Evolutionary conservation across 23 tunicate species (phyloP).

Genomic region (Halocynthia aurantium): DNA sequence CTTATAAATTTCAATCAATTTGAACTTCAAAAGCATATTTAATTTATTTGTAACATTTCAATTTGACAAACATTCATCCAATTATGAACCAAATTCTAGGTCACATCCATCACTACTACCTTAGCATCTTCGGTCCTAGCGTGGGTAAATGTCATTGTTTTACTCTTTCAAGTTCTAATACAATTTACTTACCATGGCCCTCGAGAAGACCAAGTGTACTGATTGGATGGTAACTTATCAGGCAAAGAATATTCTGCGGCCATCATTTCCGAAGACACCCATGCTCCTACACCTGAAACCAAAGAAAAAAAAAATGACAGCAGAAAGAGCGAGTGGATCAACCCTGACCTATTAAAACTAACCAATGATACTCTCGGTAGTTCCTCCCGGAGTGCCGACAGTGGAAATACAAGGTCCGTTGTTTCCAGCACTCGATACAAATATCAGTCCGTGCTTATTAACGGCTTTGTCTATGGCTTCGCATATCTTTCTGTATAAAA

Average conservation of each 20-base stretch:
- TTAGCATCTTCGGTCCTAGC: too few relatives aligned
- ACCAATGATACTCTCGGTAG: slow-evolving; percentile 76
- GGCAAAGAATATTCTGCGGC: slow-evolving; percentile 83
- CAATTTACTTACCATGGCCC: slow-evolving; percentile 83
- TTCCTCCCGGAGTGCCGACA: slow-evolving; percentile 95
- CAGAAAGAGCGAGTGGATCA: neutral
- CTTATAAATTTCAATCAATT: too few relatives aligned
- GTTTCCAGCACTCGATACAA: slow-evolving; percentile 96
- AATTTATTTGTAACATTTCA: too few relatives aligned
- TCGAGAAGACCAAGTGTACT: slow-evolving; percentile 98
- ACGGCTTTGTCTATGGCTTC: slow-evolving; percentile 79
- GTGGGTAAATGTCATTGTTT: too few relatives aligned
- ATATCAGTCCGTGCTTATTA: slow-evolving; percentile 78
- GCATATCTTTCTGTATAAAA: slow-evolving; percentile 53
- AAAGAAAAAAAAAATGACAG: slow-evolving; percentile 11
- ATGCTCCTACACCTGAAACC: slow-evolving; percentile 84
- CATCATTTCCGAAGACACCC: slow-evolving; percentile 98
- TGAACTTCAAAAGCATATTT: too few relatives aligned
- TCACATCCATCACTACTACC: neutral
- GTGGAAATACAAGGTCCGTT: slow-evolving; percentile 93
- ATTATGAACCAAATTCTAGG: neutral
- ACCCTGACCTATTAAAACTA: slow-evolving; percentile 2
- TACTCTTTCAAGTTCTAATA: too few relatives aligned
- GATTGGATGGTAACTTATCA: slow-evolving; percentile 72
- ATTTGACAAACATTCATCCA: too few relatives aligned